Evolutionary conservation across 2,888 invertebrate species (phyloP).

Genomic region (Terebella lapidaria): DNA sequence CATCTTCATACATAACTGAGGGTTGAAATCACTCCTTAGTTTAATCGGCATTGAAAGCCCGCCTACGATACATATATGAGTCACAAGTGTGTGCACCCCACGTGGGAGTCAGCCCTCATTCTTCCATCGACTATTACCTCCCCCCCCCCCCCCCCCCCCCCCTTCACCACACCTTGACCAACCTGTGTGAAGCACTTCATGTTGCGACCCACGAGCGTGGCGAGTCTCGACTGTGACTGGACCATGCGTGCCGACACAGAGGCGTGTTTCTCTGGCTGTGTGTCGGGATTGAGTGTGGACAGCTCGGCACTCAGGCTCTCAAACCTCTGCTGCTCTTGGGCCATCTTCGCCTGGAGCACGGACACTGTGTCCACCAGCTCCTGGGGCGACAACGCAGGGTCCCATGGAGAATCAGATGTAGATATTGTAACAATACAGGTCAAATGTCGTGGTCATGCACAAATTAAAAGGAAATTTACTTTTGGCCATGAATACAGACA

Average conservation of each 20-base stretch:
- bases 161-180: constrained; percentile 11
- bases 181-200: constrained; percentile 55
- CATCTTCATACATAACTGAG: no score
- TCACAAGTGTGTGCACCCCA: no score
- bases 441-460: no score
- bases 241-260: constrained; percentile 50
- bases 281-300: constrained; percentile 32
- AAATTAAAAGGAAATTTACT: no score
- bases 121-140: background rate
- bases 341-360: constrained; percentile 50
- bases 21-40: no score
- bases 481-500: no score
- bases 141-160: background rate
- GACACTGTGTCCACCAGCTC: constrained; percentile 47
- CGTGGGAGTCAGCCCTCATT: no score
- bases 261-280: constrained; percentile 43
- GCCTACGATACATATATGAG: no score
- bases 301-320: constrained; percentile 45
- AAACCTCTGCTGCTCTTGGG: constrained; percentile 50
- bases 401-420: no score
- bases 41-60: no score
- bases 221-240: constrained; percentile 47
- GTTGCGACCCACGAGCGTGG: constrained; percentile 51
- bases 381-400: no score
- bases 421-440: no score